A percentile compares a stretch with the other conserved stretches of the same genome.
phyloP scores from a whole-genome alignment of 2,888 invertebrate species.

The Nebria brevicollis region DNA sequence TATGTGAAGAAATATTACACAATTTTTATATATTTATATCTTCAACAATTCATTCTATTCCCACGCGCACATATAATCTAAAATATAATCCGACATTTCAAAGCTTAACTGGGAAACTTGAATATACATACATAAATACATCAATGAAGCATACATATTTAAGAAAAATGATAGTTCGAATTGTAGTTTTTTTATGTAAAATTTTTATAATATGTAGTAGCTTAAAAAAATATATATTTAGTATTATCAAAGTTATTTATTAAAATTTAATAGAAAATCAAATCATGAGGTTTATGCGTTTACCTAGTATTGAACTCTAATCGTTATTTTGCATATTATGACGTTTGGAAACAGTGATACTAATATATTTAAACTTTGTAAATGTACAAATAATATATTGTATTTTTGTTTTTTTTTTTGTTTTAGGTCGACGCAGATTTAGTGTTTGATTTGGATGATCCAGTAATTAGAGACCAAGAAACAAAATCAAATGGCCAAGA shows the following conservation, averaged over 20 bases:
- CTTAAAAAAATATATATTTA: too few relatives aligned
- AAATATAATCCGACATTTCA: too few relatives aligned
- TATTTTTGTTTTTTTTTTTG: constrained; percentile 5
- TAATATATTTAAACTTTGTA: neutral
- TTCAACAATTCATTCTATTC: neutral
- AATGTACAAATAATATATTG: neutral
- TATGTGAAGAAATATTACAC: neutral
- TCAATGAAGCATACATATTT: too few relatives aligned
- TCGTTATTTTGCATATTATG: neutral
- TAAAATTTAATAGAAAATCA: too few relatives aligned
- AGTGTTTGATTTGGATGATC: constrained; percentile 58
- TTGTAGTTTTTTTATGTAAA: too few relatives aligned
- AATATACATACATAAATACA: too few relatives aligned
- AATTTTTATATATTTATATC: constrained; percentile 7
- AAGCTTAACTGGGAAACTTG: too few relatives aligned
- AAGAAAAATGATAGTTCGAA: too few relatives aligned
- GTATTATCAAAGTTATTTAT: too few relatives aligned
- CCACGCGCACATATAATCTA: neutral
- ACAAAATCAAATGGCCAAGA: constrained; percentile 55
- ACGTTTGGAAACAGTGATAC: neutral
- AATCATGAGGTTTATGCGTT: neutral
- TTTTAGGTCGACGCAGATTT: constrained; percentile 62
- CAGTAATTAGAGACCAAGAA: constrained; percentile 52
- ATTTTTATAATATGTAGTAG: too few relatives aligned
- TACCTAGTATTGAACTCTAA: neutral